Evolutionary conservation across 2,797 vertebrate species (phyloP), one percentile per base, ranked within the genome.

Genomic region (Etheostoma perlongum): DNA sequence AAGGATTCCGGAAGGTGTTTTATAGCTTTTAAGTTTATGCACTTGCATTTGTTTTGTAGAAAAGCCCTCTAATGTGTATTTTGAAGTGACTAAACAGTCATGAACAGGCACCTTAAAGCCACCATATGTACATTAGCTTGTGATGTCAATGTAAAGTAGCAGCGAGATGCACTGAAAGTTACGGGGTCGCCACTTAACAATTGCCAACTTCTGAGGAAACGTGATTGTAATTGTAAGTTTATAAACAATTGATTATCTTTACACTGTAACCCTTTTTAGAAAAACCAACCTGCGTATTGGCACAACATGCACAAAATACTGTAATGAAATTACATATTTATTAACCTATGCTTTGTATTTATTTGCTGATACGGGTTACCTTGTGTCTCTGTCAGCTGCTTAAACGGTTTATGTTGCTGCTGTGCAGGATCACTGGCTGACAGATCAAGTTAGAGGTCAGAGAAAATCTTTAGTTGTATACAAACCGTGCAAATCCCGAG

Each of bases 381-480:
- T 8, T 36, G 42, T 67, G 49, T 66, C 1, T 54, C 42, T 54
- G 54, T 58, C 53, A 12, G 55, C 65, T 57, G 59, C 36, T 49
- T 30, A 11, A 74, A 40, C 70, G 8, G 51, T 59, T 61, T 47
- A 52, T 2, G 42, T 61, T 33, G 70, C 47, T 0, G 70, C 76
- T 72, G 64, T 57, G 79, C 73, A 69, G 75, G 60, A 77, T 77
- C 76, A 12, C 67, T 25, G 68, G 53, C 70, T 23, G 48, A 82
- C 59, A 46, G 81, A 67, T 84, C 79, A 2, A 63, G 49, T 69
- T 55, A 23, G 70, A 88, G 84, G 79, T 88, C 72, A 78, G 48
- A 82, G 81, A 76, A 83, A 74, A 87, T 85, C 78, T 81, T 76
- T 72, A 78, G 67, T 86, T 83, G 74, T 62, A 63, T 75, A 72